These are phyloP conservation scores for Napeogenes sylphis DNA, from an alignment of 2,888 invertebrate genomes.

Conservation along the genomic window DNA sequence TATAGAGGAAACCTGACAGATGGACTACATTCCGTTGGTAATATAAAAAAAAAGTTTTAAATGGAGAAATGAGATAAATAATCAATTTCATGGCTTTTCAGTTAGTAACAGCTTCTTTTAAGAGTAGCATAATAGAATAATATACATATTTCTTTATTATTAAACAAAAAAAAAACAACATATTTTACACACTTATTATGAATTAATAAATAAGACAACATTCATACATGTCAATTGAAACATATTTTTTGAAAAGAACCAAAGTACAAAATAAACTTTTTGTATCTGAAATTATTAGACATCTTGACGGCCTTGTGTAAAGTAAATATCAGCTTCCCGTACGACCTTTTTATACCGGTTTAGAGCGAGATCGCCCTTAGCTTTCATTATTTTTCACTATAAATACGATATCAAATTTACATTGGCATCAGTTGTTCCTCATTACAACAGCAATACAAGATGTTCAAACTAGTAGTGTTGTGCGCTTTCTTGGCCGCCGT, in stretches of 20 bases:
- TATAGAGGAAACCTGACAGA: too few relatives aligned
- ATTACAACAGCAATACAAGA: slow-evolving; percentile 55
- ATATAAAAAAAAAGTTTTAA: too few relatives aligned
- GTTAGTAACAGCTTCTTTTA: too few relatives aligned
- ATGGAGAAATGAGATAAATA: too few relatives aligned
- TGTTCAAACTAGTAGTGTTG: slow-evolving; percentile 77
- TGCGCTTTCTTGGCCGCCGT: slow-evolving; percentile 77
- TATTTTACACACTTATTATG: too few relatives aligned
- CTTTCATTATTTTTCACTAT: slow-evolving; percentile 57
- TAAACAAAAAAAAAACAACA: too few relatives aligned
- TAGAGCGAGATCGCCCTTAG: slow-evolving; percentile 58
- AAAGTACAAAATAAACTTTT: too few relatives aligned
- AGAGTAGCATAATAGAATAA: too few relatives aligned
- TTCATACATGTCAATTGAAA: neutral
- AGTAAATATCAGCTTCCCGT: slow-evolving; percentile 67
- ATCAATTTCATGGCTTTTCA: too few relatives aligned
- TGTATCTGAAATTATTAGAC: slow-evolving; percentile 7
- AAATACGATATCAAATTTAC: slow-evolving; percentile 50
- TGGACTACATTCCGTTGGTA: too few relatives aligned
- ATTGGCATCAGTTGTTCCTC: slow-evolving; percentile 56
- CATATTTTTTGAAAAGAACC: too few relatives aligned
- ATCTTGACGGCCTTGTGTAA: slow-evolving; percentile 49
- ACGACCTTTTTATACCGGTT: slow-evolving; percentile 61
- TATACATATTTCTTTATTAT: too few relatives aligned
- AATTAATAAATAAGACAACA: neutral